phyloP scores from a whole-genome alignment of 2,888 invertebrate species.

The Zonitis immaculata region DNA sequence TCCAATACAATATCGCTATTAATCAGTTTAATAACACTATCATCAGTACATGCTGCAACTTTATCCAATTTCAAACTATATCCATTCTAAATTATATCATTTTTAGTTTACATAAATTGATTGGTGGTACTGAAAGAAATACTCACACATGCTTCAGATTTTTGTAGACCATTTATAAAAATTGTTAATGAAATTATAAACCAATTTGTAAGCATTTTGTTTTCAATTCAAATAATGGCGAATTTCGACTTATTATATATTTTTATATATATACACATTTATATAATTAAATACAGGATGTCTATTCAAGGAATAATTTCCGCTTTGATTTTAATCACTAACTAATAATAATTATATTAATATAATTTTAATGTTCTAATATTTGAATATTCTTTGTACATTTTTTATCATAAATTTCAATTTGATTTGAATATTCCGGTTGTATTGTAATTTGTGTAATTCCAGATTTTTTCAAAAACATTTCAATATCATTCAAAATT shows the following conservation, averaged over 20 bases:
- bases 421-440: not conserved
- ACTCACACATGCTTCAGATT: constrained; percentile 1
- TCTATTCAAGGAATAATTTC: too few species aligned
- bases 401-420: not conserved
- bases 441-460: not conserved
- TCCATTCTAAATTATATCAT: constrained; percentile 30
- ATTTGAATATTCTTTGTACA: too few species aligned
- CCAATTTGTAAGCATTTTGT: not conserved
- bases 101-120: not conserved
- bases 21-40: constrained; percentile 26
- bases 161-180: not conserved
- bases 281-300: too few species aligned
- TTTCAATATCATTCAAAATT: not conserved
- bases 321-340: too few species aligned
- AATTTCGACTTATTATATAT: too few species aligned
- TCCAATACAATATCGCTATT: constrained; percentile 28
- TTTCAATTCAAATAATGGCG: too few species aligned
- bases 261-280: too few species aligned
- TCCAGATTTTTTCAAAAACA: not conserved
- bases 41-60: constrained; percentile 27
- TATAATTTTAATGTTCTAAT: not conserved
- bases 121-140: not conserved
- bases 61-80: constrained; percentile 31
- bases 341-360: too few species aligned
- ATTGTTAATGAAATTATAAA: not conserved